Base-by-base conservation (phyloP, 2,888 invertebrate species). In the Drosophila meridiana region DNA sequence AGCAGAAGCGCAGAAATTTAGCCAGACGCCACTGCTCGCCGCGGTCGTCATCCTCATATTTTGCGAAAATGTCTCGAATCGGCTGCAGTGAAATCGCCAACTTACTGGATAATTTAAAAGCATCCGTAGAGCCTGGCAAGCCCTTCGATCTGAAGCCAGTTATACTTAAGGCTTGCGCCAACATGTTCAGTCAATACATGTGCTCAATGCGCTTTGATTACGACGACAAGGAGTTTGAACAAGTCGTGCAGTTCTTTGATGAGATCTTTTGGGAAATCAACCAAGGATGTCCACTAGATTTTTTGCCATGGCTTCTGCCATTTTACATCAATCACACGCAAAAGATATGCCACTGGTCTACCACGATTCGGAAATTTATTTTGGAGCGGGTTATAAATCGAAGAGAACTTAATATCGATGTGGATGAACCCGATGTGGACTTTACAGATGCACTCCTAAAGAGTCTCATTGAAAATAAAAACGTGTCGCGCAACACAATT, bases 211-310 rank as follows among this genome's bases (percentile, higher is more conserved):
- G 96, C 2, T 97, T 97, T 86, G 95, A 95, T 47, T 95, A 96
- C 64, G 94, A 95, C 14, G 96, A 97, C 79, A 66, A 87, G 0
- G 95, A 95, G 26, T 98, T 97, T 93, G 93, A 94, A 56, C 94
- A 94, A 66, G 94, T 96, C 7, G 96, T 97, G 0, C 94, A 95
- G 32, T 94, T 94, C 67, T 98, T 97, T 91, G 98, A 98, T 85
- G 96, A 96, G 82, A 97, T 98, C 59, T 98, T 98, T 93, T 97
- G 97, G 96, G 97, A 98, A 90, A 97, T 98, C 76, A 98, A 98
- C 92, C 97, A 97, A 86, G 97, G 97, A 0, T 97, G 97, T 91
- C 96, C 97, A 0, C 95, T 97, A 0, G 98, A 98, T 87, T 98
- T 98, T 87, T 90, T 98, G 30, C 98, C 98, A 0, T 97, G 96